Percentiles rank a stretch among this genome's conserved stretches.
Evolutionary conservation across 2,888 invertebrate species (phyloP).

Genomic region (Drosophila multiciliata): DNA sequence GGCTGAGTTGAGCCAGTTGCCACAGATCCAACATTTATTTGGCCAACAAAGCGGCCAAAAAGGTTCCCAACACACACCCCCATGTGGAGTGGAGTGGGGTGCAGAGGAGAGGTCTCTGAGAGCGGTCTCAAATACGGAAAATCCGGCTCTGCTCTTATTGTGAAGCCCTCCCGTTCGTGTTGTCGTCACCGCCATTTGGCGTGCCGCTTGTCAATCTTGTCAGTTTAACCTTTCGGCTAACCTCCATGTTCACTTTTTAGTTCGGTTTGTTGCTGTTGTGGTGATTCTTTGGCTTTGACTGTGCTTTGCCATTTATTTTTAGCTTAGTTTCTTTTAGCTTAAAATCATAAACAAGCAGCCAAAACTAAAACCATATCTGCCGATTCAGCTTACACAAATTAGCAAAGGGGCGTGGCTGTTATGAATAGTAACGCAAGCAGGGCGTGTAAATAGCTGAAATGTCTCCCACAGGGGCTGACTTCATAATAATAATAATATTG

Average conservation of each 20-base stretch:
- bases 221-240: conserved; percentile 77
- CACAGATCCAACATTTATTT: conserved; percentile 24
- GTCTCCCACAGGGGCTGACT: conserved; percentile 13
- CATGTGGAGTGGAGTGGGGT: not conserved
- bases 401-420: conserved; percentile 39
- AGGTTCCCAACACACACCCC: conserved; percentile 52
- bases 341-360: conserved; percentile 3
- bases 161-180: conserved; percentile 26
- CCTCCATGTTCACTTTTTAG: conserved; percentile 66
- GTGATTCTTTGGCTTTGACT: conserved; percentile 35
- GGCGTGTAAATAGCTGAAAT: conserved; percentile 18
- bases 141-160: conserved; percentile 6
- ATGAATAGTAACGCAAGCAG: conserved; percentile 13
- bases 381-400: conserved; percentile 27
- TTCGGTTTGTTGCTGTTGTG: conserved; percentile 20
- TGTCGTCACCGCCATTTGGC: conserved; percentile 56
- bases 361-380: conserved; percentile 6
- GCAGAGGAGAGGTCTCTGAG: not conserved
- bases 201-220: conserved; percentile 73
- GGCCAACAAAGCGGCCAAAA: conserved; percentile 52
- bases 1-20: conserved; percentile 36
- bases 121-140: not conserved
- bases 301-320: conserved; percentile 11
- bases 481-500: not conserved
- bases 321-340: not conserved